Evolutionary conservation across 2,797 vertebrate species (phyloP).

Genomic region (Onychomys torridus): DNA sequence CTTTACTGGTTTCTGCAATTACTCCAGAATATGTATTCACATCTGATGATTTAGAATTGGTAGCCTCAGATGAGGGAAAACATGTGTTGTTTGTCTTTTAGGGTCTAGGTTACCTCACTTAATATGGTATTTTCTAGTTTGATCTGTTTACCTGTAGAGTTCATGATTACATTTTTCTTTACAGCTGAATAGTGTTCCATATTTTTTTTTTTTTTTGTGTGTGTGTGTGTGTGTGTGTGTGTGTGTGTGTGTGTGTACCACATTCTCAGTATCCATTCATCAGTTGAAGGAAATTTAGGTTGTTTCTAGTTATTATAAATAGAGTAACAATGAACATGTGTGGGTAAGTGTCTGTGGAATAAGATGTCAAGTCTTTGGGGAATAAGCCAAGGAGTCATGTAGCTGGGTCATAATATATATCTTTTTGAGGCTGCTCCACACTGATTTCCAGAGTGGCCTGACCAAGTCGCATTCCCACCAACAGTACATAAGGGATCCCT

Average conservation of each 20-base stretch:
- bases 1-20: not conserved
- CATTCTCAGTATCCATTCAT: not conserved
- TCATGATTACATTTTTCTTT: not conserved
- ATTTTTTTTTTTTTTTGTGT: no score
- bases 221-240: no score
- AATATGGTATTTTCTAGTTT: not conserved
- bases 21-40: not conserved
- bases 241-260: not conserved
- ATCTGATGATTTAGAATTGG: not conserved
- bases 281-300: not conserved
- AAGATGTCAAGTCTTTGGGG: not conserved
- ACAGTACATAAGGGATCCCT: not conserved
- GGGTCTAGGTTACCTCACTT: not conserved
- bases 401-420: not conserved
- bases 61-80: not conserved
- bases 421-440: not conserved
- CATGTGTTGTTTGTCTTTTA: not conserved
- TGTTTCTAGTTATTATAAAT: not conserved
- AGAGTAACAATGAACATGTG: not conserved
- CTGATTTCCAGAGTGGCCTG: not conserved
- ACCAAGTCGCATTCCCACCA: not conserved
- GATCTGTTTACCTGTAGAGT: not conserved
- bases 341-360: not conserved
- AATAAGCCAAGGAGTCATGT: not conserved
- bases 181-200: not conserved